Percentiles rank a stretch among this genome's conserved stretches.
Conservation (phyloP, 2,888 invertebrate genomes). For the Eilema griseolum region DNA sequence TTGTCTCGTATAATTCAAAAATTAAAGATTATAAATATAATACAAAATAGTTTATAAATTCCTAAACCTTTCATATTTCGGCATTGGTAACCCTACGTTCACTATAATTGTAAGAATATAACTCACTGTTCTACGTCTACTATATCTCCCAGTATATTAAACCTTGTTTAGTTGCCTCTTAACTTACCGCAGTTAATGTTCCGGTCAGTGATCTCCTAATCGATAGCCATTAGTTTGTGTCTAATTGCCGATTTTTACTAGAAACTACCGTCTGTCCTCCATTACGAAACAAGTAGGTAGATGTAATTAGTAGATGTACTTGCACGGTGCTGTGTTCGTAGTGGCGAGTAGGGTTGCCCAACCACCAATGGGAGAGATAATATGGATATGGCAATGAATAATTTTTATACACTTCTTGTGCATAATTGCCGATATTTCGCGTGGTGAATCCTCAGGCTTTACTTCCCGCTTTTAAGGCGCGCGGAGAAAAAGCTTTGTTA, state of each 20-base stretch:
- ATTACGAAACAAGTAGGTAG: neutral
- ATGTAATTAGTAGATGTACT: constrained; percentile 1
- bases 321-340: neutral
- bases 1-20: no score
- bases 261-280: constrained; percentile 11
- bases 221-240: constrained; percentile 17
- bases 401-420: no score
- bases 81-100: neutral
- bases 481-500: no score
- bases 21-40: no score
- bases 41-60: neutral
- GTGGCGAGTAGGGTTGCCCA: neutral
- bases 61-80: neutral
- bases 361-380: no score
- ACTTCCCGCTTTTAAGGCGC: no score
- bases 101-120: neutral
- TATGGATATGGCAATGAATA: no score
- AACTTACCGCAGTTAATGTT: constrained; percentile 32
- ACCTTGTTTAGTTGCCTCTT: constrained; percentile 8
- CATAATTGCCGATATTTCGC: no score
- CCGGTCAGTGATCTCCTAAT: constrained; percentile 37
- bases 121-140: neutral
- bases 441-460: no score
- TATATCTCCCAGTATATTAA: neutral
- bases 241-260: constrained; percentile 15